These are phyloP conservation scores for Ciconia stormi DNA, from an alignment of 2,113 vertebrate genomes.

Conservation along the genomic window DNA sequence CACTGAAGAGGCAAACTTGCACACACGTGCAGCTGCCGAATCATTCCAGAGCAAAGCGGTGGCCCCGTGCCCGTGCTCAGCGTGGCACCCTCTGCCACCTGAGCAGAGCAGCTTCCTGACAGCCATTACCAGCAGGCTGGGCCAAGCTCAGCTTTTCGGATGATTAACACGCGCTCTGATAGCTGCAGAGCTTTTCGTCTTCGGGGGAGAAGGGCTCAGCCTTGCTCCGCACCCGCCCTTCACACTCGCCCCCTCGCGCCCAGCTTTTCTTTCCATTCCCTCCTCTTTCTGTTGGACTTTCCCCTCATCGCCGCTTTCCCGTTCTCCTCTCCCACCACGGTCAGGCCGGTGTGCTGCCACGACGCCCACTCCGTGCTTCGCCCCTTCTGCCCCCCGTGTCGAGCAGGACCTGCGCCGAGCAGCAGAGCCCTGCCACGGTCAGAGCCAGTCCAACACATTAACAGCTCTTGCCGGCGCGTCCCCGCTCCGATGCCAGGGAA, in stretches of 20 bases:
- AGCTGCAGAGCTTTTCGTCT: neutral
- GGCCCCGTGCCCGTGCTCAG: fast-evolving
- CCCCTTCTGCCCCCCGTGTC: fast-evolving
- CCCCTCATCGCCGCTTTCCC: neutral
- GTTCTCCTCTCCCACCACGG: fast-evolving
- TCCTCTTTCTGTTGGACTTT: neutral
- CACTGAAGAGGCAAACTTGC: neutral
- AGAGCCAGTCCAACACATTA: neutral
- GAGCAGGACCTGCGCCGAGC: neutral
- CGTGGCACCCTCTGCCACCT: fast-evolving
- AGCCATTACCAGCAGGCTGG: fast-evolving
- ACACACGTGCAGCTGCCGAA: neutral
- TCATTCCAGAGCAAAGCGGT: neutral
- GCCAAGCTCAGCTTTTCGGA: neutral
- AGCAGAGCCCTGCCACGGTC: neutral
- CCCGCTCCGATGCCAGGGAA: fast-evolving
- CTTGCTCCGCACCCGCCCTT: neutral
- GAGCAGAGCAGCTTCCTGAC: neutral
- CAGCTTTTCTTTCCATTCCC: neutral
- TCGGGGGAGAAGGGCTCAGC: neutral
- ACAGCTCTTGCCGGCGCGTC: fast-evolving
- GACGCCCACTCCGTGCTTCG: fast-evolving
- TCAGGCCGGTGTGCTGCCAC: fast-evolving
- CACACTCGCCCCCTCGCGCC: neutral
- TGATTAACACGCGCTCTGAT: fast-evolving